phyloP scores from a whole-genome alignment of 1,140 invertebrate genomes.

The Nymphalis io region DNA sequence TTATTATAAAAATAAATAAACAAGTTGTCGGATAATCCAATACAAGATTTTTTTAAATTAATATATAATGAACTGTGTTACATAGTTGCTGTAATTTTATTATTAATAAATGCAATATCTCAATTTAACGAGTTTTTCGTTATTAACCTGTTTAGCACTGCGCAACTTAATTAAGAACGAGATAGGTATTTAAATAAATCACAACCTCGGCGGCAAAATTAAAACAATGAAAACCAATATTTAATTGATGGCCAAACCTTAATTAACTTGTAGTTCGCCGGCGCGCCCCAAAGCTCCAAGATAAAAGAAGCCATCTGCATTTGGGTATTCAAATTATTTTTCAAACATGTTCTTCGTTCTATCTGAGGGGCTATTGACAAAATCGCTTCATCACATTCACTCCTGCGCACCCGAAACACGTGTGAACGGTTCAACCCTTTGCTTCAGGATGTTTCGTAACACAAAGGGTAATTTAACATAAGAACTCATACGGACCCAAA shows the following conservation, averaged over 20 bases:
- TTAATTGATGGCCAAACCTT: conserved; percentile 80
- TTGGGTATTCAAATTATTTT: conserved; percentile 80
- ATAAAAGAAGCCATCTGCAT: conserved; percentile 80
- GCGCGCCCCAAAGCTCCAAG: conserved; percentile 58
- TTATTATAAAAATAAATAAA: conserved; percentile 8
- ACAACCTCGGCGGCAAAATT: conserved; percentile 69
- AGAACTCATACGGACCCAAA: conserved; percentile 70
- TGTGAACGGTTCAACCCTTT: conserved; percentile 64
- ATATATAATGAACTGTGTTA: not conserved
- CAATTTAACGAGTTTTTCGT: conserved; percentile 10
- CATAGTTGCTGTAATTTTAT: not conserved
- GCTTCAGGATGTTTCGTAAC: conserved; percentile 39
- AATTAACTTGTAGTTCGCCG: conserved; percentile 79
- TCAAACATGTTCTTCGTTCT: conserved; percentile 74
- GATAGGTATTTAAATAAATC: conserved; percentile 60
- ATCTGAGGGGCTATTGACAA: conserved; percentile 50
- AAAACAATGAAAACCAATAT: conserved; percentile 77
- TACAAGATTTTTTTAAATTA: not conserved
- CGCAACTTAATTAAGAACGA: conserved; percentile 63
- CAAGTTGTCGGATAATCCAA: not conserved
- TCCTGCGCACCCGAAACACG: conserved; percentile 58
- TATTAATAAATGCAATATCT: not conserved
- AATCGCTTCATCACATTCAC: conserved; percentile 73
- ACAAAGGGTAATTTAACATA: conserved; percentile 69
- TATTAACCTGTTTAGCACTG: conserved; percentile 6